Base-by-base conservation (phyloP, 2,113 vertebrate genomes). In the Perca schrenkii region DNA sequence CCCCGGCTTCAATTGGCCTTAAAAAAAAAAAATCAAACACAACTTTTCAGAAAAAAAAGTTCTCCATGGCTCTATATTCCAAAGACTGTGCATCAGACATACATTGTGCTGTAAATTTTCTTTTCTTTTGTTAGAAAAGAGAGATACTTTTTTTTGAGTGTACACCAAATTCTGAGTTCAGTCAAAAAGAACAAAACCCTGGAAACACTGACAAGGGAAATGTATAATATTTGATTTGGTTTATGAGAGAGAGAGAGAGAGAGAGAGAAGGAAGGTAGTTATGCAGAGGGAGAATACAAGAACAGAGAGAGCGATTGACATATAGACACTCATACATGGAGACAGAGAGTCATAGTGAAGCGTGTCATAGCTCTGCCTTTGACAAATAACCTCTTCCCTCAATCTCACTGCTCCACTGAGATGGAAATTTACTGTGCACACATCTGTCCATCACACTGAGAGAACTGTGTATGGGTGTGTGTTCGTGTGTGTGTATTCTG, bases 341-440 rank as follows among this genome's bases (percentile, higher is more conserved):
- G 69, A 75, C 49, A 36, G 21, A 65, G 34, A 57, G 36, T 54
- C 43, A 49, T 25, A 15, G 54, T 64, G 72, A 21, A 56, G 31
- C 76, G 34, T 69, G 52, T 80, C 85, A 81, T 74, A 50, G 25
- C 58, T 60, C 46, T 63, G 34, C 34, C 62, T 87, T 61, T 73
- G 77, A 84, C 67, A 77, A 76, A 80, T 63, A 52, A 73, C 47
- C 73, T 79, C 71, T 71, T 40, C 52, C 67, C 43, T 61, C 61
- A 19, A 10, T 57, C 79, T 86, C 61, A 43, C 66, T 47, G 67
- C 84, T 69, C 43, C 74, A 63, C 72, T 54, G 68, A 80, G 62
- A 78, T 65, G 86, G 34, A 74, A 60, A 81, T 84, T 74, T 74
- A 69, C 62, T n/a, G 68, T 47, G 64, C 80, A 61, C 47, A 46